Base-by-base conservation (phyloP, 2,888 invertebrate species). In the Pyrochroa serraticornis region DNA sequence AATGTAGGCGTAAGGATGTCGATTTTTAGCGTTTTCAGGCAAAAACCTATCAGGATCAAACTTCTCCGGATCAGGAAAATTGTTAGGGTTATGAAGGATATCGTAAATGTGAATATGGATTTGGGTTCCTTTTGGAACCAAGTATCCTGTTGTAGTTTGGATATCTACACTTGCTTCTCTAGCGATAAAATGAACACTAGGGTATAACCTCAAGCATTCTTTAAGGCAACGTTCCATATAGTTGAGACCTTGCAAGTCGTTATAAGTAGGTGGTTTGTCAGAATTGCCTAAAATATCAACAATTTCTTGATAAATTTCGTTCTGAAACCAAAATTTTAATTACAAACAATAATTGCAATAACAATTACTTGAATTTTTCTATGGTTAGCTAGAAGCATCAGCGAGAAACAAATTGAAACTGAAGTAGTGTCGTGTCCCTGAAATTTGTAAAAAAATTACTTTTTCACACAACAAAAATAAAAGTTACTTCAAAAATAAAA, bases 1-100 rank as follows among this genome's bases (percentile, higher is more conserved):
- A 50, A 88, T 80, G 68, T 83, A 88, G 0, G 84, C 81, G 62
- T 82, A 88, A 0, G 86, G 85, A 76, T 88, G 87, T 34, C 87
- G 78, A 10, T 77, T 74, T 1, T 69, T 55, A 5, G 77, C 71
- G 63, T 83, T 82, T 67, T 89, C 85, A 0, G 85, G 83, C 38
- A 86, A 71, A 75, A 91, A 91, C 59, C 91, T 79, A 44, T 90
- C 88, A 0, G 90, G 89, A 69, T 88, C 84, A 71, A 88, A 90
- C 57, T 79, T 81, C 43, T 82, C 75, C 0, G 91, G 88, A 61
- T 90, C 81, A 0, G 85, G 82, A 77, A 83, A 91, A 45, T 84
- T 79, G 8, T 83, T 80, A 0, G 85, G 82, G 70, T 87, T 82
- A 2, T 86, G 82, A 75, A 91, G 90, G 7, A 87, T 66, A 66